Base-by-base conservation (phyloP, 2,797 vertebrate genomes). In the Melanotaenia maccullochi region DNA sequence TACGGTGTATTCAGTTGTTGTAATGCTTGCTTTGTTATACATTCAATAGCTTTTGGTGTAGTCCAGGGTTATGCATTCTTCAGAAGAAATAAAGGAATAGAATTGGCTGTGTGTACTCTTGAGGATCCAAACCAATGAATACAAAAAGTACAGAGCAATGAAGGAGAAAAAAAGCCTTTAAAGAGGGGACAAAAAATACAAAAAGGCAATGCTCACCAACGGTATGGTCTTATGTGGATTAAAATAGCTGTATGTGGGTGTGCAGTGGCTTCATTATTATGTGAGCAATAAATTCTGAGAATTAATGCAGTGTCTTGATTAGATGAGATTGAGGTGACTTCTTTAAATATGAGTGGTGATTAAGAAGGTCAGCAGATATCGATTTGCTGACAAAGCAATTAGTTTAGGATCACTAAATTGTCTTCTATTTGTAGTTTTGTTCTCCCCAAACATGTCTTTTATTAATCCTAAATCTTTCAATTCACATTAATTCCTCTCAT, bases 291-390 rank as follows among this genome's bases (percentile, higher is more conserved):
- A 44, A 35, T 2, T 66, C 35, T 32, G 30, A 57, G 65, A 51
- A 35, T 36, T 8, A 7, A 25, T 18, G 42, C 47, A 7, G 22
- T 1, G 58, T 64, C 62, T 66, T 22, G 2, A 61, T 79, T 51
- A 42, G 28, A 63, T 47, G 49, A 9, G 65, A 65, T n/a, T 13
- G 32, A 14, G 9, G 28, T 25, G 70, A 67, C 51, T 35, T 62
- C 13, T 60, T 52, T 63, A 35, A 59, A 68, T 58, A 49, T 44
- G 38, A 72, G 52, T 4, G 36, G 14, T 0, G 36, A 71, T 66
- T 65, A 51, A 36, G 36, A 66, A 57, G 66, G 32, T 87, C 62
- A 40, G 63, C 60, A 61, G 11, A 42, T 81, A 80, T 77, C 44
- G 76, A 80, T 87, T 60, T 33, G 64, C 66, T 65, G 77, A 68